Conservation (phyloP, 2,797 vertebrate genomes). For the Brotogeris chrysoptera region DNA sequence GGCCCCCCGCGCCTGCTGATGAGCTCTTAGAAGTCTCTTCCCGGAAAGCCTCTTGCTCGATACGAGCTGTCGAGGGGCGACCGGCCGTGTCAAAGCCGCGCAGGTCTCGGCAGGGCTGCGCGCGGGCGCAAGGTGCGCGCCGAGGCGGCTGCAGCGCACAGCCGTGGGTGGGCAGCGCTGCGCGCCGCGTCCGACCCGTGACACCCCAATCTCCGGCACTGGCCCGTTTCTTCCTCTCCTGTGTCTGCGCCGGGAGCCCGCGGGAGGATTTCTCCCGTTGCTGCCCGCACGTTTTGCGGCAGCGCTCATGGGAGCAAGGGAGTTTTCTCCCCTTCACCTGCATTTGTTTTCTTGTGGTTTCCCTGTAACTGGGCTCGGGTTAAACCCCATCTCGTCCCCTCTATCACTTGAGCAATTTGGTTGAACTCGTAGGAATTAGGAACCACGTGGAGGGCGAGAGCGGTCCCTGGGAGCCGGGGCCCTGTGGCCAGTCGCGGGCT, state of each 20-base stretch:
- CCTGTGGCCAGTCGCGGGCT: not conserved
- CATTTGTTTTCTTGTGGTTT: not conserved
- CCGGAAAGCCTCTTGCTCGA: conserved; percentile 6
- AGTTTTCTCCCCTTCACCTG: not conserved
- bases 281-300: not conserved
- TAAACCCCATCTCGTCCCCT: not conserved
- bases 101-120: not conserved
- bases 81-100: not conserved
- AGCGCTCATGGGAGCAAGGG: not conserved
- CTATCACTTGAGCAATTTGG: not conserved
- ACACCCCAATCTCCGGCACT: not conserved
- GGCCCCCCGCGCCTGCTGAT: not conserved
- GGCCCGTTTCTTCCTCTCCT: not conserved
- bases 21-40: conserved; percentile 1
- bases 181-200: not conserved
- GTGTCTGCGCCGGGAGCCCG: not conserved
- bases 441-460: not conserved
- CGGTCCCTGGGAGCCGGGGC: not conserved
- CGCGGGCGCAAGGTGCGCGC: not conserved
- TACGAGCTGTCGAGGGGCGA: not conserved
- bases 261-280: not conserved
- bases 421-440: not conserved
- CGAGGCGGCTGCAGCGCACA: no score
- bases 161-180: not conserved
- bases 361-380: not conserved